Conservation (phyloP, 2,113 vertebrate genomes). For the Pollachius pollachius region DNA sequence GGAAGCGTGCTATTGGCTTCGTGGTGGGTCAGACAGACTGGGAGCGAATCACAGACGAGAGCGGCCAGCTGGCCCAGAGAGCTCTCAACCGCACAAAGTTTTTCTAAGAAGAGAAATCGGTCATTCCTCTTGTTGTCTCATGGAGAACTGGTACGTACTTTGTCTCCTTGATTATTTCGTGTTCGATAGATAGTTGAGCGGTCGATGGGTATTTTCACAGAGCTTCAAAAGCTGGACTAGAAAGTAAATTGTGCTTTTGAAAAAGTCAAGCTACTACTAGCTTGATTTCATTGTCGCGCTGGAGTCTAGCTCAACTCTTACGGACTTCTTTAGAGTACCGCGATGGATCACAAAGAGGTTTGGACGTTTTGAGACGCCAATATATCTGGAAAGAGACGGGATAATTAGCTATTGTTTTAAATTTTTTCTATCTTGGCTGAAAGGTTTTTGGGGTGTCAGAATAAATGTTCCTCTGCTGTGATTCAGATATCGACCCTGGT, state of each 20-base stretch:
- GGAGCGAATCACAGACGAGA: conserved; percentile 99
- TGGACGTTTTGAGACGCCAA: too few relatives aligned
- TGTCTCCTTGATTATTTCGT: background rate
- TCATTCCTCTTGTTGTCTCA: conserved; percentile 13
- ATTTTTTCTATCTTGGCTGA: too few relatives aligned
- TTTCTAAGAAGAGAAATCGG: conserved; percentile 80
- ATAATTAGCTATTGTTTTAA: too few relatives aligned
- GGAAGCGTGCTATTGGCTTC: conserved; percentile 97
- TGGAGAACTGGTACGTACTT: conserved; percentile 72
- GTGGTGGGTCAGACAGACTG: conserved; percentile 98
- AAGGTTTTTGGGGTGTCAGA: too few relatives aligned
- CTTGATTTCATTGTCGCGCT: too few relatives aligned
- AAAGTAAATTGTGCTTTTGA: background rate
- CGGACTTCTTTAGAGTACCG: too few relatives aligned
- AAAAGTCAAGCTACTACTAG: background rate
- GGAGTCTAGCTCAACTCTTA: too few relatives aligned
- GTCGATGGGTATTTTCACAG: background rate
- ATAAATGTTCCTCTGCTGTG: too few relatives aligned
- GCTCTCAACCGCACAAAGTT: conserved; percentile 99
- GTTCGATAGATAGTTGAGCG: conserved; percentile 3
- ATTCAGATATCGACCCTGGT: too few relatives aligned
- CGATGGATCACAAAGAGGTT: too few relatives aligned
- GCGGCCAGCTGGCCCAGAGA: conserved; percentile 91
- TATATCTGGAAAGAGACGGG: too few relatives aligned
- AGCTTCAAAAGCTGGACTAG: background rate